Conservation (phyloP, 2,888 invertebrate genomes). For the Latrodectus hesperus region DNA sequence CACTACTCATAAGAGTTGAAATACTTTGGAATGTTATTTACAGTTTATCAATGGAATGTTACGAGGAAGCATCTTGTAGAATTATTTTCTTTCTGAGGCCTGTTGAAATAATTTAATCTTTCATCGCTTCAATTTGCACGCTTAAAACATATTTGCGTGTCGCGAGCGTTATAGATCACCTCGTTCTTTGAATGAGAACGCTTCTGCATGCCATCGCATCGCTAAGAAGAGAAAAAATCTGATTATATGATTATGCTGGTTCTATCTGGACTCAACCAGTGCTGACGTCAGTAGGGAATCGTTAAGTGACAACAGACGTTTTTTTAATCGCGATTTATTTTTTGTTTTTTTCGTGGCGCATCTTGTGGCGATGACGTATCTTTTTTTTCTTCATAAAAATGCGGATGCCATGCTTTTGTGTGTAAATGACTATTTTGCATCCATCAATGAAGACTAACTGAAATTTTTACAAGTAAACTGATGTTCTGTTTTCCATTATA, state of each 20-base stretch:
- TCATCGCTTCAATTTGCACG: neutral
- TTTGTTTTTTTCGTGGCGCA: slow-evolving; percentile 31
- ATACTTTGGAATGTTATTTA: neutral
- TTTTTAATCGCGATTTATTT: slow-evolving; percentile 14
- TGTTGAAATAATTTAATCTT: slow-evolving; percentile 1
- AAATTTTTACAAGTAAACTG: no score
- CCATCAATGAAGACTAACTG: no score
- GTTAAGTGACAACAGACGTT: slow-evolving; percentile 29
- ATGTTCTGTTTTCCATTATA: no score
- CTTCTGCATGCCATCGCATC: no score
- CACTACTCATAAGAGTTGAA: neutral
- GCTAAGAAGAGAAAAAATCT: no score
- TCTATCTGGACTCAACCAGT: slow-evolving; percentile 24
- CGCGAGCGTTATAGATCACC: no score
- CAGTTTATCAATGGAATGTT: slow-evolving; percentile 5
- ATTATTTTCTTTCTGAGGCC: neutral
- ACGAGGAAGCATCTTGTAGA: neutral
- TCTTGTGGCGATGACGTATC: slow-evolving; percentile 22
- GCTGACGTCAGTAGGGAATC: slow-evolving; percentile 43
- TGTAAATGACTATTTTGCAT: no score
- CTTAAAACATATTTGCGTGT: no score
- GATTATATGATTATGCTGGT: slow-evolving; percentile 2
- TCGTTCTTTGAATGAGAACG: no score
- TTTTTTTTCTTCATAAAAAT: no score
- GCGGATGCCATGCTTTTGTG: no score